Conservation (phyloP, 2,113 vertebrate species). For the human region GRCh38 chr9:16121501-16122000, state of each 20-base stretch:
- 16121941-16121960: not conserved
- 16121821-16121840: not conserved
- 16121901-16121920: not conserved
- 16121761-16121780: conserved; percentile 24
- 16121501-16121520: not conserved
- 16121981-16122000: not conserved
- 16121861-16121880: not conserved
- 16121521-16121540: not conserved
- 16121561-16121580: not conserved
- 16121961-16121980: not conserved
- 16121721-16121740: not conserved
- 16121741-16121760: conserved; percentile 17
- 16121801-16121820: not conserved
- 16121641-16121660: conserved; percentile 60
- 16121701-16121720: conserved; percentile 50
- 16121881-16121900: not conserved
- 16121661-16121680: conserved; percentile 38
- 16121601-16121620: conserved; percentile 56
- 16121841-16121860: not conserved
- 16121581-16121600: conserved; percentile 12
- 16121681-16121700: conserved; percentile 45
- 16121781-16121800: not conserved
- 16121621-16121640: not conserved
- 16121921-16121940: not conserved
- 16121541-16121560: not conserved